Base-by-base conservation (phyloP, 2,797 vertebrate genomes). In the Ispidina picta region DNA sequence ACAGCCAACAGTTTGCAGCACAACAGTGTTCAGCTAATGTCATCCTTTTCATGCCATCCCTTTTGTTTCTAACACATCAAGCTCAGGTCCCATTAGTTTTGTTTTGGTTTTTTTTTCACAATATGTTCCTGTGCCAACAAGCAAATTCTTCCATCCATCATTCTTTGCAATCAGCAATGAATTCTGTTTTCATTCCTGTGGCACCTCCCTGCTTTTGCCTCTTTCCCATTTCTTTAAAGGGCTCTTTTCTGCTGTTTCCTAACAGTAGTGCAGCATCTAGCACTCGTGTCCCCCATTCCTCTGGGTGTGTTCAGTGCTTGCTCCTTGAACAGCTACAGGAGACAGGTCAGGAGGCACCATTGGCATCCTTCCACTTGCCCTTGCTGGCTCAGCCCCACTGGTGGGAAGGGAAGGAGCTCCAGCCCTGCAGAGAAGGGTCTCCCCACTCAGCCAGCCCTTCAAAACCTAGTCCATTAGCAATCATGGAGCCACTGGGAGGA, bases 391-490 rank as follows among this genome's bases (percentile, higher is more conserved):
- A 56, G 8, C 23, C 43, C 52, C 62, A 43, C 39, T 76, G 73
- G 6, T 26, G 8, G 7, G 43, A 26, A 71, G 35, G 75, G 46
- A 43, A 48, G 46, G 69, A 62, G 68, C 60, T 76, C 60, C 77
- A 89, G 76, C 80, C 80, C 92, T 86, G 87, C 83, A 46, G 83
- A 88, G 89, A 62, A 39, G 21, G 49, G 43, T 91, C 70, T 77
- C 68, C 91, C 62, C 0, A 1, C 86, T 55, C 88, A 90, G 86
- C 33, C 85, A 88, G 78, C 70, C 86, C 88, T 82, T 86, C 49
- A 25, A 64, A 91, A 84, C 81, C 83, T 29, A 7, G 87, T 93
- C 91, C 91, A 93, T 95, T 92, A 94, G 88, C 63, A 88, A 83
- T 80, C 73, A 31, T 79, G 91, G 77, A 81, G 73, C 86, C 81